phyloP scores from a whole-genome alignment of 1,140 invertebrate genomes.

The Euwallacea fornicatus region DNA sequence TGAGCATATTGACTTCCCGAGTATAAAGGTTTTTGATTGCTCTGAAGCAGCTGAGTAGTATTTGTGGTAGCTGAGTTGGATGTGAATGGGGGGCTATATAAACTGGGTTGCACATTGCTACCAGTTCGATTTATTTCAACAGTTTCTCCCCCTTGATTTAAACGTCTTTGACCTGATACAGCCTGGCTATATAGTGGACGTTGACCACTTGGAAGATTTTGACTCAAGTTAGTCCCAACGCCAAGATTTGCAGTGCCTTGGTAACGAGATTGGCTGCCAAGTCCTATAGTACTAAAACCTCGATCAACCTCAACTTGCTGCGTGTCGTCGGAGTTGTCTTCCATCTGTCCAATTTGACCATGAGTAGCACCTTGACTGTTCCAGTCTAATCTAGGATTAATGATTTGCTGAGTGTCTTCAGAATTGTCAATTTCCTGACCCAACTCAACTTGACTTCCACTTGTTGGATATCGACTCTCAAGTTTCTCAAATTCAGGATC shows the following conservation, averaged over 20 bases:
- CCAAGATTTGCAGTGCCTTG: not conserved
- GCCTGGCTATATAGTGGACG: too few species aligned
- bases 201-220: too few species aligned
- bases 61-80: too few species aligned
- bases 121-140: not conserved
- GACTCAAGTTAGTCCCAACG: too few species aligned
- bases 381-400: not conserved
- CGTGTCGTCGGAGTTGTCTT: constrained; percentile 13
- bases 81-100: too few species aligned
- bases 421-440: not conserved
- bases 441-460: not conserved
- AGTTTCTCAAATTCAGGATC: not conserved
- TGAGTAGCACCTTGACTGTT: not conserved
- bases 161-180: too few species aligned
- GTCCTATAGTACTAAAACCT: not conserved
- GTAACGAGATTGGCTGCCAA: not conserved
- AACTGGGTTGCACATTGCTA: too few species aligned
- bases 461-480: not conserved
- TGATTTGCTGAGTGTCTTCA: constrained; percentile 8
- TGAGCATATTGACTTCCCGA: not conserved
- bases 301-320: constrained; percentile 8
- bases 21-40: too few species aligned
- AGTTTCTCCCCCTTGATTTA: too few species aligned
- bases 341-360: constrained; percentile 1
- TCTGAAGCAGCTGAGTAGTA: too few species aligned